Percentiles rank a stretch among this genome's conserved stretches.
phyloP scores from a whole-genome alignment of 2,888 invertebrate genomes.

The Troides oblongomaculatus region DNA sequence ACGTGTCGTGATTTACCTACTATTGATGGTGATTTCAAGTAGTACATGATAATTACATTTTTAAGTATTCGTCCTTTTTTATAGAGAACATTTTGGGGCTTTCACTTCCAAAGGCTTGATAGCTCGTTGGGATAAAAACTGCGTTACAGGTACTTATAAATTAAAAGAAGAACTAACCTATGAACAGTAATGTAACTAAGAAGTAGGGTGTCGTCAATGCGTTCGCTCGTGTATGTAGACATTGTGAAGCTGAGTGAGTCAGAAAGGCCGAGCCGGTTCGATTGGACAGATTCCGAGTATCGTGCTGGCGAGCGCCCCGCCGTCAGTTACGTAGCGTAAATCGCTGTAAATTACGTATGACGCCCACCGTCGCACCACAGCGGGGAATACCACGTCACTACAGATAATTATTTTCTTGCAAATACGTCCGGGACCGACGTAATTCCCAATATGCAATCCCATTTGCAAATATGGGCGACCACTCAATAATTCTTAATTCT shows the following conservation, averaged over 20 bases:
- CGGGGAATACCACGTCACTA: conserved; percentile 65
- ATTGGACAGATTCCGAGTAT: conserved; percentile 51
- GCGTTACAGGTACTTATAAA: too few species aligned
- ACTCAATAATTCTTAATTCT: neutral
- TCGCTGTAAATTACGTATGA: conserved; percentile 49
- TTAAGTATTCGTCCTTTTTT: too few species aligned
- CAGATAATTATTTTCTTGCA: conserved; percentile 45
- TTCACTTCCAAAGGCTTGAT: too few species aligned
- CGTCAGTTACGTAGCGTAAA: conserved; percentile 44
- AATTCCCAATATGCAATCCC: conserved; percentile 23
- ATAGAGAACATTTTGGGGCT: too few species aligned
- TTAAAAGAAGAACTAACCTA: too few species aligned
- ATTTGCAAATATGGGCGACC: neutral
- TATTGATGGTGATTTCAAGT: too few species aligned
- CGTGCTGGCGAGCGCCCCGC: conserved; percentile 34
- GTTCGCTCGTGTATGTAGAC: conserved; percentile 43
- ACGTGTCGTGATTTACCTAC: too few species aligned
- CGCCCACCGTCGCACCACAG: conserved; percentile 39
- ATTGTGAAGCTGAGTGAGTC: conserved; percentile 49
- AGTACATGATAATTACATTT: too few species aligned
- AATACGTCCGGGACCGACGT: conserved; percentile 16
- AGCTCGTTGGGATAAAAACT: too few species aligned
- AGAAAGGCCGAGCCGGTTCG: conserved; percentile 44
- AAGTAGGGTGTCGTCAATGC: too few species aligned
- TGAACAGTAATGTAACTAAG: too few species aligned